Conservation (phyloP, 2,797 vertebrate genomes). For the Rhynchonycteris naso region DNA sequence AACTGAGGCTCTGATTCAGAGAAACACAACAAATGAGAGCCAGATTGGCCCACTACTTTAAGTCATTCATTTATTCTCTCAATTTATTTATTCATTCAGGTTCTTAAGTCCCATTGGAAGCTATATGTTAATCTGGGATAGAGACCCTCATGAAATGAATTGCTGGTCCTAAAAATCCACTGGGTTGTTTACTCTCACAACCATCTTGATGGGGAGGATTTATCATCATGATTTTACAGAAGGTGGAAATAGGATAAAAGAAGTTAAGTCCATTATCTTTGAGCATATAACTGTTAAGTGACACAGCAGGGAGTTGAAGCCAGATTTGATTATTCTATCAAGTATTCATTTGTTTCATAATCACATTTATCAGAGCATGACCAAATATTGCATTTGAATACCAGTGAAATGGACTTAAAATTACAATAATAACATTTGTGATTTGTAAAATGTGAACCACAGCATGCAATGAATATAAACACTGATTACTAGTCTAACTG, state of each 20-base stretch:
- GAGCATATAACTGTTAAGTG: background rate
- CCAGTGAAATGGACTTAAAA: background rate
- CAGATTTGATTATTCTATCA: background rate
- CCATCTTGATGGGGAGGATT: background rate
- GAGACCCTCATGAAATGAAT: background rate
- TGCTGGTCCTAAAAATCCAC: background rate
- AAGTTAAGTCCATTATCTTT: background rate
- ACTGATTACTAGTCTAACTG: background rate
- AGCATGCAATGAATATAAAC: background rate
- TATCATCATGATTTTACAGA: background rate
- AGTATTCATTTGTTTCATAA: background rate
- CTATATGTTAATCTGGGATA: background rate
- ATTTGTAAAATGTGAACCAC: background rate
- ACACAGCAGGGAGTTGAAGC: background rate
- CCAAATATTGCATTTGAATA: background rate
- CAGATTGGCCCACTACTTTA: background rate
- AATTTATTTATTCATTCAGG: background rate
- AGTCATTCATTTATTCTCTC: background rate
- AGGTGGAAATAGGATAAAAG: background rate
- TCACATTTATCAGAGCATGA: conserved; percentile 2
- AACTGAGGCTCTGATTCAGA: background rate
- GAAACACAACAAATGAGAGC: background rate
- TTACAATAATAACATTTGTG: background rate
- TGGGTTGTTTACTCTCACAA: background rate
- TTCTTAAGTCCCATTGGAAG: background rate